Base-by-base conservation (phyloP, 2,113 vertebrate species). In the Cygnus buccinator region DNA sequence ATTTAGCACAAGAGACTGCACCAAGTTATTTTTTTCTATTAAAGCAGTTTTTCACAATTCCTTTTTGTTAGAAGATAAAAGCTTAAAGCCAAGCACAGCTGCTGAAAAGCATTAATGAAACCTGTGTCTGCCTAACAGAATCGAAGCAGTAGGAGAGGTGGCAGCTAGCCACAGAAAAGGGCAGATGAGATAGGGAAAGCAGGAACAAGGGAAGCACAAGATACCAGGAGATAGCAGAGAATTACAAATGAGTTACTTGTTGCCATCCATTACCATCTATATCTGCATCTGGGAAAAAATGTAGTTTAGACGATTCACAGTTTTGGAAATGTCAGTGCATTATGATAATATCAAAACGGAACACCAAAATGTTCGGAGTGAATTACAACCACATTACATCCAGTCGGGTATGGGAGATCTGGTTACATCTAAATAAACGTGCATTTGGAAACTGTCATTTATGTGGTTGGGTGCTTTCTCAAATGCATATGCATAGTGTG, bases 371-470 rank as follows among this genome's bases (percentile, higher is more conserved):
- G 59, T 80, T 90, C 1, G 0, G 52, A n/a, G 17, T 95, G 93
- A 97, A 91, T 97, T 95, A 83, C 22, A 95, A 72, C 67, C 5
- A 5, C 57, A 71, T 94, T 50, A 84, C 55, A 78, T 94, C 81
- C 31, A 77, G 90, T 73, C 79, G 82, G 71, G 68, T 90, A 41
- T 86, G 78, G 23, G 23, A 13, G 75, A 94, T 90, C 95, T 94
- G 85, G 94, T 91, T 92, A 87, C 96, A 97, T 90, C 90, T 93
- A 97, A 96, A 97, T 90, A 95, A 96, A 95, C 3, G 3, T 95
- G 91, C 90, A 84, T 96, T 97, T 97, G 94, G 86, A 97, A 97
- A 95, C 86, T 12, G 1, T n/a, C 92, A 95, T 96, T 94, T 95
- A 61, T 78, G 74, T 91, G 83, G 84, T 9, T 84, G 92, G 63